Base-by-base conservation (phyloP, 2,888 invertebrate species). In the Byasa hedistus region DNA sequence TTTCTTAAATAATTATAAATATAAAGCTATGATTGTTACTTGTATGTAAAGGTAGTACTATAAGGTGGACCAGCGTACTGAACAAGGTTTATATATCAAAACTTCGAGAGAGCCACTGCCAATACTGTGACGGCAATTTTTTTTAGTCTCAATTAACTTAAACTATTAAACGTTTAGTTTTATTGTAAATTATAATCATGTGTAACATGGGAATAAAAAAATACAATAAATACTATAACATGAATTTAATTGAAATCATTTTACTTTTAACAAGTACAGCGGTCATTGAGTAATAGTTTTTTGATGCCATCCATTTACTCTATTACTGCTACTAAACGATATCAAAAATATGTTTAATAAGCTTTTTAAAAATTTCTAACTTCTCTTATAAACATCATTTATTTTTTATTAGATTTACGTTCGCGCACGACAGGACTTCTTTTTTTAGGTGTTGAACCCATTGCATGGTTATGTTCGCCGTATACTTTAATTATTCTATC, bases 381-480 rank as follows among this genome's bases (percentile, higher is more conserved):
- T 44, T 15, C 7, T 52, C 52, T 52, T 21, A 52, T 21, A 19
- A 21, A 21, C 15, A 44, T 52, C 21, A 21, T 21, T 52, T 52
- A 52, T 52, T 52, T 21, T 22, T 52, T 52, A 52, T 21, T 21
- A n/a, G 7, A n/a, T 52, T 21, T 52, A 52, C 21, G 52, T 52
- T 52, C 52, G 21, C 52, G 52, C 4, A 52, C 0, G 8, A 0
- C 19, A 5, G 10, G 19, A 1, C 21, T 1, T 52, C 1, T n/a
- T n/a, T 52, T 52, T 21, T 52, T 52, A n/a, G 60, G 52, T 36
- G 17, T 54, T 51, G 8, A 36, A 22, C 39, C 65, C 48, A 51
- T 60, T 8, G 32, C 52, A 63, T 69, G 65, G n/a, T 69, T 66
- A 60, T 66, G 66, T 58, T 63, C 44, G 55, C 66, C 55, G 27